Evolutionary conservation across 1,140 invertebrate species (phyloP), one percentile per base, ranked within the genome.

Genomic region (Pemphigus obesinymphae): DNA sequence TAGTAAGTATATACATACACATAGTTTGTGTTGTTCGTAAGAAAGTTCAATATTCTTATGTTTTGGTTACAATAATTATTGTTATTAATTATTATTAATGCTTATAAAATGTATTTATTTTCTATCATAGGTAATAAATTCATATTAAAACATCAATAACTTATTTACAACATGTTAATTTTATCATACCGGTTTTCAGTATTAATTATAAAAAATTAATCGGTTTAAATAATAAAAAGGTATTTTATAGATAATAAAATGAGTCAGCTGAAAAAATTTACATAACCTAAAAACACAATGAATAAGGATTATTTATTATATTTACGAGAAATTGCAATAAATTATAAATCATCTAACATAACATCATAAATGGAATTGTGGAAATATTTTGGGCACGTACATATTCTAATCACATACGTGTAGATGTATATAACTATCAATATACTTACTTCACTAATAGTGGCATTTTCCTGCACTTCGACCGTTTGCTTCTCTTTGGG

Each of bases 401-500:
- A 45, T 26, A 23, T 37, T 40, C 13, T 43, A 68, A 68, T 70
- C 66, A 43, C 40, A 70, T 70, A 70, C 66, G 66, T 70, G 66
- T 70, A 40, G 40, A 34, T 31, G n/a, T n/a, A n/a, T n/a, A n/a
- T n/a, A 23, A 31, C n/a, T 70, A 40, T 70, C n/a, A 40, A 43
- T 70, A 73, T 83, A 92, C 92, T 92, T 90, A 97, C 96, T 87
- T 96, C 94, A 90, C 96, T 95, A 82, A 98, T 93, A 84, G 92
- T 91, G 76, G 94, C 93, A 91, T 96, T 91, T 86, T 93, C 92
- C 84, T 93, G 92, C 68, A 97, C 92, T 89, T 96, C 92, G 82
- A 98, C 90, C 84, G 90, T 92, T 88, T 97, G 94, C 87, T 95
- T 96, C 88, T 97, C 96, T 90, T 97, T 98, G 48, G 96, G 93